Evolutionary conservation across 2,797 vertebrate species (phyloP).

Genomic region (Coracias cyanogaster): DNA sequence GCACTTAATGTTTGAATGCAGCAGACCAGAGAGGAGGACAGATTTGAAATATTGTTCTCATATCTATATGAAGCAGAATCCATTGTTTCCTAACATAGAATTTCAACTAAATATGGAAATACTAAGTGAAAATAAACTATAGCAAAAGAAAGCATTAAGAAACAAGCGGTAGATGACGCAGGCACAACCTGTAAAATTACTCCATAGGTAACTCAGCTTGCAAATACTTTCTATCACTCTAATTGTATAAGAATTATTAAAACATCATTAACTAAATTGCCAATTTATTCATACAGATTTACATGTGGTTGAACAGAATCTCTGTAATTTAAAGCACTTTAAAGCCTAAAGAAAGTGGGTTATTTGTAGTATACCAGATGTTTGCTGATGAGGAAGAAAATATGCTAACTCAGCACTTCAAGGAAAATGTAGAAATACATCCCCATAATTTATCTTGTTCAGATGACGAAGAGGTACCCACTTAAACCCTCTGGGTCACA

Average conservation of each 20-base stretch:
- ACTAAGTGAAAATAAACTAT: neutral
- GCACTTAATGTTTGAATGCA: neutral
- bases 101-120: neutral
- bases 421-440: neutral
- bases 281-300: slow-evolving; percentile 14
- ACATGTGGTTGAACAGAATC: neutral
- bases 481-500: neutral
- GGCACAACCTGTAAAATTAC: neutral
- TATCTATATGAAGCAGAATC: neutral
- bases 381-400: neutral
- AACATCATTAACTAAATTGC: neutral
- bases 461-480: accelerated
- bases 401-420: neutral
- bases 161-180: neutral
- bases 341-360: neutral
- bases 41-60: neutral
- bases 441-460: neutral
- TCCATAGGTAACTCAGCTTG: neutral
- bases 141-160: neutral
- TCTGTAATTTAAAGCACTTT: neutral
- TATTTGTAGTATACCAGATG: slow-evolving; percentile 19
- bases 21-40: neutral
- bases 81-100: neutral
- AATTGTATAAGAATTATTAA: slow-evolving; percentile 6
- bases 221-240: neutral